phyloP scores from a whole-genome alignment of 2,113 vertebrate genomes.

The Crocuta crocuta region DNA sequence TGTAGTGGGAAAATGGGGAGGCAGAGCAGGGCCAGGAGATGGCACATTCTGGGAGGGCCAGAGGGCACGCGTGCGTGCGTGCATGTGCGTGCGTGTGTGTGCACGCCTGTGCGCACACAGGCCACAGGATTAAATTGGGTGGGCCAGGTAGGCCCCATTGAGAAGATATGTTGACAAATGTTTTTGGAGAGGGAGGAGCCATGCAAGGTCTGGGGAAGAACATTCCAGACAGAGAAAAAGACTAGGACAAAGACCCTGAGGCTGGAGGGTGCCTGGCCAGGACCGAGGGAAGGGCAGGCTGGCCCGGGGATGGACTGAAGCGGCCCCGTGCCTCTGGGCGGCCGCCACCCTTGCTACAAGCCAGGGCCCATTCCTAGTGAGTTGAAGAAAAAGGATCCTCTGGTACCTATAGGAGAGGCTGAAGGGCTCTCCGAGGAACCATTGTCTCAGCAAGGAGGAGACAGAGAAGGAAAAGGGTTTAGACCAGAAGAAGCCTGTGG shows the following conservation, averaged over 20 bases:
- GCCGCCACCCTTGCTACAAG: not conserved
- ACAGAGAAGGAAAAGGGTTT: not conserved
- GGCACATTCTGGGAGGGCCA: not conserved
- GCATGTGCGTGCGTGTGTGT: not conserved
- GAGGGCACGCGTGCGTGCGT: rapidly evolving
- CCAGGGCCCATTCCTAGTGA: not conserved
- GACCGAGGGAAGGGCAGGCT: not conserved
- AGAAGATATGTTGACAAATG: not conserved
- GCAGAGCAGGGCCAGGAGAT: not conserved
- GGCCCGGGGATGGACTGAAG: not conserved
- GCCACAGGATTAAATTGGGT: rapidly evolving
- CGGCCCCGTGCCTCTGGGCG: not conserved
- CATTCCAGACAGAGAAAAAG: not conserved
- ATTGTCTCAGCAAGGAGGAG: not conserved
- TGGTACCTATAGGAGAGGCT: not conserved
- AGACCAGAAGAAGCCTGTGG: not conserved
- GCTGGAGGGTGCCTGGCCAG: not conserved
- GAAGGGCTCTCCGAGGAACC: not conserved
- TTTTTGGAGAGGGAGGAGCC: not conserved
- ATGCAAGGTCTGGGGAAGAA: not conserved
- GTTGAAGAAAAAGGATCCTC: not conserved
- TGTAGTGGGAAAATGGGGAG: rapidly evolving
- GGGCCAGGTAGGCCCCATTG: not conserved
- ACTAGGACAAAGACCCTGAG: not conserved
- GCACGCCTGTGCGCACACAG: not conserved